A percentile compares a stretch with the other conserved stretches of the same genome.
Conservation (phyloP, 2,888 invertebrate species). For the Rhogogaster chlorosoma region DNA sequence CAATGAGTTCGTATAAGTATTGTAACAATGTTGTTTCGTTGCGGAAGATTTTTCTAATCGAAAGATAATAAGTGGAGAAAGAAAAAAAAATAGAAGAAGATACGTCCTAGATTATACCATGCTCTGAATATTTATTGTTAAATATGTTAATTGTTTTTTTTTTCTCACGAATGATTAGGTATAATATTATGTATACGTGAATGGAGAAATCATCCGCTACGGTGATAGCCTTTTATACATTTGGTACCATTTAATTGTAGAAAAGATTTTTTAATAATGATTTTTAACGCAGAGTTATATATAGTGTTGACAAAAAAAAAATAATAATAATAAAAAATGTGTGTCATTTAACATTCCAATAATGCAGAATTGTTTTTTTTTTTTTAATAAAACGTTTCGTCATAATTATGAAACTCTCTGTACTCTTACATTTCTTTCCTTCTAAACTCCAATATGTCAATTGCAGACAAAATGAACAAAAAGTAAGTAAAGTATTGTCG, state of each 20-base stretch:
- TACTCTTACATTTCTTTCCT: neutral
- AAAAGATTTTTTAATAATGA: constrained; percentile 52
- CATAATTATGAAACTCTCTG: constrained; percentile 12
- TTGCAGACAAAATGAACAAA: neutral
- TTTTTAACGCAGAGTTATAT: constrained; percentile 54
- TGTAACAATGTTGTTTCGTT: constrained; percentile 27
- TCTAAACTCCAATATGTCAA: neutral
- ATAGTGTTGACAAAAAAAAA: neutral
- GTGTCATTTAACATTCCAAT: constrained; percentile 66
- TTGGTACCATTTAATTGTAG: constrained; percentile 61
- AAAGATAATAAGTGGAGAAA: neutral
- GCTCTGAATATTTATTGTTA: neutral
- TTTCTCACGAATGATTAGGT: neutral
- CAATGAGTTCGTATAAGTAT: constrained; percentile 32
- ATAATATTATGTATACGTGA: neutral
- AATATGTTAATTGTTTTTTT: neutral
- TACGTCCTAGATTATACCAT: neutral
- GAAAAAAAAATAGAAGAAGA: neutral
- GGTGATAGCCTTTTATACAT: constrained; percentile 60
- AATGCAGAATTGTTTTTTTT: constrained; percentile 57
- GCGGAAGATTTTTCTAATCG: constrained; percentile 28
- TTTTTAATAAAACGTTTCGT: constrained; percentile 62
- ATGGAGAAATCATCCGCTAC: constrained; percentile 35
- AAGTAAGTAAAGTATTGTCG: neutral
- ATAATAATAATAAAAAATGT: constrained; percentile 40